These are phyloP conservation scores for Agonum fuliginosum DNA, from an alignment of 2,888 invertebrate species.

Conservation along the genomic window DNA sequence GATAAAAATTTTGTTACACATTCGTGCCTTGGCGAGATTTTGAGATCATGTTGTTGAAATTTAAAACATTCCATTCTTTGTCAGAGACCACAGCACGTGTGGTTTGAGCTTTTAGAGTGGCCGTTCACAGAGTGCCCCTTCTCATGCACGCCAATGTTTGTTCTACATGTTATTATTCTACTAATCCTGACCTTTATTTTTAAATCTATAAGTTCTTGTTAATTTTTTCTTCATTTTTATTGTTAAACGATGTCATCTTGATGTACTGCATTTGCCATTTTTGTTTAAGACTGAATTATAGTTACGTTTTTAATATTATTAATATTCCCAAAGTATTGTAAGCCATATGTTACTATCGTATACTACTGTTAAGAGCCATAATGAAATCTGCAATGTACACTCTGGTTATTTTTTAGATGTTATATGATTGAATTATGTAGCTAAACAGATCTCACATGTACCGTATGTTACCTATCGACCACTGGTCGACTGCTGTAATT, in stretches of 20 bases:
- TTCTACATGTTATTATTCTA: slow-evolving; percentile 35
- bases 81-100: slow-evolving; percentile 45
- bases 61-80: slow-evolving; percentile 51
- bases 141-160: slow-evolving; percentile 41
- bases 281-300: slow-evolving; percentile 71
- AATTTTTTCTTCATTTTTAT: slow-evolving; percentile 60
- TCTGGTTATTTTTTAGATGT: slow-evolving; percentile 36
- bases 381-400: slow-evolving; percentile 51
- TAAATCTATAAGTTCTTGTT: slow-evolving; percentile 61
- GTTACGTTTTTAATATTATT: slow-evolving; percentile 65
- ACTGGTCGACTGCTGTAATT: slow-evolving; percentile 53
- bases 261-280: slow-evolving; percentile 69
- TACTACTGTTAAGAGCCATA: slow-evolving; percentile 53
- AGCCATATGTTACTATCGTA: slow-evolving; percentile 61
- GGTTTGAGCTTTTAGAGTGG: slow-evolving; percentile 40
- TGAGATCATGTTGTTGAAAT: slow-evolving; percentile 39
- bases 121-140: slow-evolving; percentile 43
- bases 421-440: slow-evolving; percentile 16
- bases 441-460: slow-evolving; percentile 55
- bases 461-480: slow-evolving; percentile 53
- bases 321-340: slow-evolving; percentile 69
- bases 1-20: slow-evolving; percentile 49
- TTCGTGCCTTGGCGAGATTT: slow-evolving; percentile 53
- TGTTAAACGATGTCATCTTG: slow-evolving; percentile 61
- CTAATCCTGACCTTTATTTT: slow-evolving; percentile 59